phyloP scores from a whole-genome alignment of 1,140 invertebrate species.

The Metopolophium dirhodum region DNA sequence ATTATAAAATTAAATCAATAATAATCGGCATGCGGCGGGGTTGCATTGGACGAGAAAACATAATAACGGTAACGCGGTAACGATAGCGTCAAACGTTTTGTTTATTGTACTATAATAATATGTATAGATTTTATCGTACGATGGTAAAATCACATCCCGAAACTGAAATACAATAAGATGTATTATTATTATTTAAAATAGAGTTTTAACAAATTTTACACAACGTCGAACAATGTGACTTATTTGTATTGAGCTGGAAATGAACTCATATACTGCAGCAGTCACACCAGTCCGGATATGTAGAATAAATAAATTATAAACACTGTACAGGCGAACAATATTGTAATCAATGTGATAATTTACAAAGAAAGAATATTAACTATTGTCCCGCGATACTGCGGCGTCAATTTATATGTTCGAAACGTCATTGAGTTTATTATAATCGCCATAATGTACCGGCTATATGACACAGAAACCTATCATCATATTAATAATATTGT shows the following conservation, averaged over 20 bases:
- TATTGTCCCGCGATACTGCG: neutral
- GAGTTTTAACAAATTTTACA: neutral
- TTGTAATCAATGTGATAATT: conserved; percentile 9
- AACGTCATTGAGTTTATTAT: neutral
- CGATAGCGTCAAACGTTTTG: neutral
- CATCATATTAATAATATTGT: neutral
- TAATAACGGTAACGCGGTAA: neutral
- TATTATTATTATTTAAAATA: neutral
- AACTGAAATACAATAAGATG: neutral
- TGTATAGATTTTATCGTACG: neutral
- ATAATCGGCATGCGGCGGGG: neutral
- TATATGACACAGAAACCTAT: conserved; percentile 3
- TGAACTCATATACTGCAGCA: neutral
- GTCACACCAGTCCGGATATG: neutral
- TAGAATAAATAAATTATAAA: conserved; percentile 16
- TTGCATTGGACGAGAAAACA: neutral
- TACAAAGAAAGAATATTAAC: conserved; percentile 5
- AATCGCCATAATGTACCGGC: neutral
- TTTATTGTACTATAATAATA: neutral
- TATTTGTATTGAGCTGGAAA: conserved; percentile 8
- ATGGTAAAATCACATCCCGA: neutral
- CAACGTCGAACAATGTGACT: neutral
- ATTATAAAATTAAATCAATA: neutral
- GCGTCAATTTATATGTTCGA: neutral
- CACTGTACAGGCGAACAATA: neutral